Evolutionary conservation across 1,140 invertebrate genomes (phyloP).

Genomic region (Drosophila kikkawai): DNA sequence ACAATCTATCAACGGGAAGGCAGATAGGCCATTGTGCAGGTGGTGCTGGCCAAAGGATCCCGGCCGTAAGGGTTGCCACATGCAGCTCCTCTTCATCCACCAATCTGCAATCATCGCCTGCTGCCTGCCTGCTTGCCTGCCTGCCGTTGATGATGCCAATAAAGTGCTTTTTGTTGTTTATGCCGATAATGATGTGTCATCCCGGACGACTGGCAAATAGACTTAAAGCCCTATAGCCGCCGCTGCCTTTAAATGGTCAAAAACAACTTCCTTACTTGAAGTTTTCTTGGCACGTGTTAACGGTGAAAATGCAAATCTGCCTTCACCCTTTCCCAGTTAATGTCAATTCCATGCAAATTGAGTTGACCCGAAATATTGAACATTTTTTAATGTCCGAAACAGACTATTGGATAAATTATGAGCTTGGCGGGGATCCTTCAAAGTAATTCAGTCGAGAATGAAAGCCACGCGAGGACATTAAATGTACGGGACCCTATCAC

Average conservation of each 20-base stretch:
- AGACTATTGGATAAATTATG: constrained; percentile 61
- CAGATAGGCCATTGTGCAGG: constrained; percentile 43
- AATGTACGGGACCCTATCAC: constrained; percentile 14
- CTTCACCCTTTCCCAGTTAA: constrained; percentile 48
- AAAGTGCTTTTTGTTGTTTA: constrained; percentile 79
- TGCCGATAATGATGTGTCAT: constrained; percentile 77
- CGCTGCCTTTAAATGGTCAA: constrained; percentile 32
- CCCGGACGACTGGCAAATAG: constrained; percentile 25
- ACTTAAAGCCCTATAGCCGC: not conserved
- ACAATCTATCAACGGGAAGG: constrained; percentile 54
- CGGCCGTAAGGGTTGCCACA: constrained; percentile 39
- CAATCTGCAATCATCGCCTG: constrained; percentile 53
- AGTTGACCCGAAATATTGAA: constrained; percentile 34
- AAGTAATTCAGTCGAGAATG: constrained; percentile 8
- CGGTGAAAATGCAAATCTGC: constrained; percentile 6
- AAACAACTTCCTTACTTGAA: constrained; percentile 53
- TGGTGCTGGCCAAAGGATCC: constrained; percentile 28
- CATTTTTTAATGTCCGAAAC: constrained; percentile 62
- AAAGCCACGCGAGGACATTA: not conserved
- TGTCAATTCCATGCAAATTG: constrained; percentile 65
- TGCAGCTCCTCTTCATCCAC: constrained; percentile 34
- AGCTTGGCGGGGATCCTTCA: constrained; percentile 18
- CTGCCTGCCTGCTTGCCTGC: constrained; percentile 50
- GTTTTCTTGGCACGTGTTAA: constrained; percentile 40
- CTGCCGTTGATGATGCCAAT: constrained; percentile 72